Conservation (phyloP, 2,113 vertebrate species). For the Hylia prasina region DNA sequence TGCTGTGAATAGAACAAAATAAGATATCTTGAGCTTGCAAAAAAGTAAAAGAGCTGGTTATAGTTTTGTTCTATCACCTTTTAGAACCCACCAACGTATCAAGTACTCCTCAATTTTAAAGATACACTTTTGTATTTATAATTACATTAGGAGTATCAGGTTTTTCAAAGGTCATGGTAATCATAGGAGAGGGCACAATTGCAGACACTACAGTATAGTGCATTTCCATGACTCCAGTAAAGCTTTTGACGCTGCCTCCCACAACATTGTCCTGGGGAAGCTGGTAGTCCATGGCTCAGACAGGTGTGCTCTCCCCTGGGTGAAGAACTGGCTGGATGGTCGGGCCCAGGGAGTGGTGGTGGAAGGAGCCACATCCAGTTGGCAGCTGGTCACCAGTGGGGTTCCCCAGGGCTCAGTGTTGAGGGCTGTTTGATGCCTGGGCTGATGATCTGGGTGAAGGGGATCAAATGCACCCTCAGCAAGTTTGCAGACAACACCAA, state of each 20-base stretch:
- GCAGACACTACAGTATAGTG: neutral
- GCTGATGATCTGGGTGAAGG: neutral
- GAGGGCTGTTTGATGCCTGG: neutral
- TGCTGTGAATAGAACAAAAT: neutral
- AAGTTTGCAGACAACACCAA: accelerated
- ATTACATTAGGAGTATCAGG: neutral
- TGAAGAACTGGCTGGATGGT: neutral
- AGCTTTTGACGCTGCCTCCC: neutral
- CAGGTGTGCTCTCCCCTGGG: neutral
- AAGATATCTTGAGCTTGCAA: neutral
- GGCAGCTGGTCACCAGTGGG: neutral
- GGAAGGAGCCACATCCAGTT: neutral
- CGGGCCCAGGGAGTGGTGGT: neutral
- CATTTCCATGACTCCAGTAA: neutral
- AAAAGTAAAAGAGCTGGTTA: neutral
- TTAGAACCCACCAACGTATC: neutral
- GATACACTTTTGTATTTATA: neutral
- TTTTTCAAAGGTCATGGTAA: neutral
- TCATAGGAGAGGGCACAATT: accelerated
- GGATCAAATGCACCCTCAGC: neutral
- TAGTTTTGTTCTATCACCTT: neutral
- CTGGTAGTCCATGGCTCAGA: neutral
- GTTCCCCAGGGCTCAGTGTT: neutral
- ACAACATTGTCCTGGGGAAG: neutral
- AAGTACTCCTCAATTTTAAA: neutral